Evolutionary conservation across 1,140 invertebrate species (phyloP), one percentile per base, ranked within the genome.

Genomic region (Solen grandis): DNA sequence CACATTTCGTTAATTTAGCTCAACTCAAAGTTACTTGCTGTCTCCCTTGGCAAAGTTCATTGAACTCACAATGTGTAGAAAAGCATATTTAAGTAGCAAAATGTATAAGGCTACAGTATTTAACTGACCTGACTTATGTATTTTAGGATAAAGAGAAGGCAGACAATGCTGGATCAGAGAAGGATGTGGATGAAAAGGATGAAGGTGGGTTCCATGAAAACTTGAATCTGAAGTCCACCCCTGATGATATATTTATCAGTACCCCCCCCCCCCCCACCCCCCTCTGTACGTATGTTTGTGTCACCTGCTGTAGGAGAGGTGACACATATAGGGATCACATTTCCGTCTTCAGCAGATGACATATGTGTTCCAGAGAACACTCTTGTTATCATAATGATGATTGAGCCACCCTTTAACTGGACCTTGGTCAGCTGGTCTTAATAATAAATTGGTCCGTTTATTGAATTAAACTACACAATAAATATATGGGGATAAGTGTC

Each of bases 81-180:
- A 63, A 19, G 16, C 13, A 27, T 63, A 13, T 25, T 4, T 63
- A 13, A 14, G 8, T 29, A 63, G 14, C 10, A 33, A 36, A 27
- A 19, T 57, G 13, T 57, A 5, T 25, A 8, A 19, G 8, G 8
- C 8, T 19, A 50, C 8, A 14, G 13, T 29, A 22, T 22, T 5
- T n/a, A 13, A 13, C 10, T 10, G 25, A 59, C 25, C 55, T 22
- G 19, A 13, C 27, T 63, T 33, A 22, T 5, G 5, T 16, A 29
- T 33, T 29, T 25, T 29, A 76, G 73, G 82, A 80, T 52, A 73
- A 72, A 4, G 72, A 68, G n/a, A 76, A 85, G 36, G 57, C 70
- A 16, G 81, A 85, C 13, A 69, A 57, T 54, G 65, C 66, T 46
- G 41, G 41, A 27, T 36, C 59, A 5, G 59, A 68, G 22, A 73